Conservation (phyloP, 2,113 vertebrate species). For the Ahaetulla prasina region DNA sequence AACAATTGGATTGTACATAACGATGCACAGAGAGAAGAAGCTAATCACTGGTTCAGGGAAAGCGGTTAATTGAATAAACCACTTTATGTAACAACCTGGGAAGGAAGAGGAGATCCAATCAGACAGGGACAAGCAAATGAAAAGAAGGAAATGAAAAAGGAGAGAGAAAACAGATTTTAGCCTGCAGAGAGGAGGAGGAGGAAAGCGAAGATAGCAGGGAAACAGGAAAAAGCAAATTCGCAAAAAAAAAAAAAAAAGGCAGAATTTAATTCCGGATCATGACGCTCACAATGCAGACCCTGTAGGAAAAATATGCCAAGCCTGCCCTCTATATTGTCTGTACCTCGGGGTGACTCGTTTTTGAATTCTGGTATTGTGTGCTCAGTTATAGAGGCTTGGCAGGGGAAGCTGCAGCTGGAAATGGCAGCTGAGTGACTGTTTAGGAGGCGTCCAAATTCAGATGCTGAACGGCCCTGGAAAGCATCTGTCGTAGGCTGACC, state of each 20-base stretch:
- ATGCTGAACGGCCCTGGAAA: neutral
- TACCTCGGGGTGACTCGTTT: neutral
- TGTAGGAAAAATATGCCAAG: neutral
- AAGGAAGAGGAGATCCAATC: neutral
- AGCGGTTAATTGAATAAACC: neutral
- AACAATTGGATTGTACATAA: neutral
- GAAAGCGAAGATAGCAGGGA: neutral
- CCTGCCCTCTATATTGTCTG: neutral
- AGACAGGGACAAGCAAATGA: neutral
- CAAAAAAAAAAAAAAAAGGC: neutral
- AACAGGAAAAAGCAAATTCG: neutral
- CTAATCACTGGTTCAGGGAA: neutral
- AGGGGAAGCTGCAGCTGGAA: neutral
- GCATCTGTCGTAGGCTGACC: neutral
- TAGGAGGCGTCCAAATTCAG: neutral
- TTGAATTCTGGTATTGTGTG: conserved; percentile 16
- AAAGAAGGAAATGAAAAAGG: neutral
- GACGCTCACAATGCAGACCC: neutral
- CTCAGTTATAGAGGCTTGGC: neutral
- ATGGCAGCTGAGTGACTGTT: neutral
- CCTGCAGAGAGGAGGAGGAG: neutral
- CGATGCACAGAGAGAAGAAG: neutral
- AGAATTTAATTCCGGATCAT: neutral
- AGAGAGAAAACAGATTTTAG: neutral
- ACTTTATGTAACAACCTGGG: neutral